Base-by-base conservation (phyloP, 1,140 invertebrate species). In the Drosophila kurseongensis region DNA sequence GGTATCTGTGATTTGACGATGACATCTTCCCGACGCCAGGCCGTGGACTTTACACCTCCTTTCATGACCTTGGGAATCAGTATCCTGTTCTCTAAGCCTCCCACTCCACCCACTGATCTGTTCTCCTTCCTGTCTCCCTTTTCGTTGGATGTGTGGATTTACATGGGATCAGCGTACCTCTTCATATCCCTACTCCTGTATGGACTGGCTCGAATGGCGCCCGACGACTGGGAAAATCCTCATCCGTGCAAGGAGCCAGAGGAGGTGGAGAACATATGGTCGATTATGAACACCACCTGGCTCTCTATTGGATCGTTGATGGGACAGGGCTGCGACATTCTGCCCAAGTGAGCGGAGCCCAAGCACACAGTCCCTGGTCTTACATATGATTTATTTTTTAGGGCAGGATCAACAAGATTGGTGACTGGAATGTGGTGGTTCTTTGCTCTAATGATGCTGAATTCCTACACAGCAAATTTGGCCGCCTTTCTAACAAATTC, bases 391-490 rank as follows among this genome's bases (percentile, higher is more conserved):
- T 10, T 95, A 95, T 60, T 40, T 96, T 91, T 42, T 54, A 97
- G 97, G 90, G 96, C 96, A 7, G 95, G 96, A 41, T 97, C 96
- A 0, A 97, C 97, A 0, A 93, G 97, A 36, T 95, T 97, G 92
- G 94, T 97, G 0, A 95, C 96, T 1, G 96, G 96, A 0, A 97
- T 97, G 94, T 99, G 98, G 98, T 99, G 97, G 97, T 98, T 99
- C 89, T 99, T 99, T 91, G 97, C 97, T 0, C 93, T 99, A n/a
- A 99, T 99, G 78, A 97, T 99, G 93, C 97, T 98, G 8, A 97
- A 97, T 2, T 98, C 97, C 1, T 99, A 99, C 91, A 99, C 98
- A 0, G 98, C 98, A 9, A 98, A 99, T 93, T 93, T 99, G 68
- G 98, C 98, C 3, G 98, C 98, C 7, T 99, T 98, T 78, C 93